Evolutionary conservation across 2,888 invertebrate species (phyloP), one percentile per base, ranked within the genome.

Genomic region (Microchrysa polita): DNA sequence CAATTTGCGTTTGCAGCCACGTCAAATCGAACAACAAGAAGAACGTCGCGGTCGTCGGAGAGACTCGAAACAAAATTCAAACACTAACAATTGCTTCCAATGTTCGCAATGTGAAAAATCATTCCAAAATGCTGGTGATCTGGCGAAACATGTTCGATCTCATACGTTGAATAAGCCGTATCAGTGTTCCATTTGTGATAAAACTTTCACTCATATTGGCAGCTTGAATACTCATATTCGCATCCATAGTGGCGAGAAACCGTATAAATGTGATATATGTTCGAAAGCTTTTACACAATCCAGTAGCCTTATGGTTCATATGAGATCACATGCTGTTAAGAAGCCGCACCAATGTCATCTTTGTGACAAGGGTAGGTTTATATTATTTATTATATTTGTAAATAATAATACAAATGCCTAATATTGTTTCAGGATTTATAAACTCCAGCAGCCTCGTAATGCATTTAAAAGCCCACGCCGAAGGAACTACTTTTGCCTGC

Each of bases 71-170:
- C 22, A 34, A 16, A n/a, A n/a, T n/a, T n/a, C n/a, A n/a, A 20
- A 44, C 22, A 40, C 22, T 12, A 73, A 72, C n/a, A 74, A 74
- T 59, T 76, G 76, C 20, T 84, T 84, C 73, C 84, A 84, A 74
- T 84, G 84, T 74, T 79, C 82, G 0, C 83, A 84, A 72, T 85
- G 85, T 67, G 85, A 84, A 65, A 82, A 81, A 0, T 83, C 83
- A 4, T 85, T 83, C 73, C 82, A 80, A 2, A 85, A 82, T 75
- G 85, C 85, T 60, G 85, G 85, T 0, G 85, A 85, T 78, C 79
- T 85, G n/a, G 85, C 85, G 0, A 85, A 84, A 76, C 85, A 85
- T 71, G 85, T 85, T 2, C 82, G 85, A 1, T 85, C 84, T 20
- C 85, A 85, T 76, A 85, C 85, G 34, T 81, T 83, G 16, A 84